Evolutionary conservation across 2,113 vertebrate species (phyloP).

Genomic region (Ovibos moschatus): DNA sequence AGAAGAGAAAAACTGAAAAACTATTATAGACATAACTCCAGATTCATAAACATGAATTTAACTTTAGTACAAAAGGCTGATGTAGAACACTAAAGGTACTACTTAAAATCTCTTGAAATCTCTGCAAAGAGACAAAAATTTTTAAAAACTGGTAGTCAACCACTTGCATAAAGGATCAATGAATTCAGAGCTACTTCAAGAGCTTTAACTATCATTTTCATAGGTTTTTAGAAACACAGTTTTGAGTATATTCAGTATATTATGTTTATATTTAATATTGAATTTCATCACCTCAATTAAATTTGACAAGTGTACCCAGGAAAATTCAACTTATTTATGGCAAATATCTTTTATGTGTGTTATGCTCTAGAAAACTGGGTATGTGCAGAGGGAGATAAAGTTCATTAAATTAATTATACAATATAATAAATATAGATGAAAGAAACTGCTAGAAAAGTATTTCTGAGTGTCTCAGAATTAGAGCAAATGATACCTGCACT

Average conservation of each 20-base stretch:
- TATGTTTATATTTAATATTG: neutral
- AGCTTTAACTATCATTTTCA: neutral
- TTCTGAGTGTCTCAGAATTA: neutral
- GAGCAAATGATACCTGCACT: neutral
- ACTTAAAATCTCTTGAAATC: slow-evolving; percentile 20
- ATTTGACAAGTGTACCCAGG: neutral
- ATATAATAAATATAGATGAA: neutral
- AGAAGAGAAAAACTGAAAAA: neutral
- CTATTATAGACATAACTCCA: neutral
- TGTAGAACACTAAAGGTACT: neutral
- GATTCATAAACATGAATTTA: neutral
- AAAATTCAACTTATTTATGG: neutral
- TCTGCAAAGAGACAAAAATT: neutral
- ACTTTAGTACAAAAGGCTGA: neutral
- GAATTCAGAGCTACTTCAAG: neutral
- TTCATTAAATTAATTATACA: neutral
- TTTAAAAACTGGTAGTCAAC: neutral
- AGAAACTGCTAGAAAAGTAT: neutral
- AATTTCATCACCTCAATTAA: neutral
- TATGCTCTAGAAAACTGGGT: neutral
- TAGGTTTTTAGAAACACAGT: neutral
- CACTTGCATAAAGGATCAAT: neutral
- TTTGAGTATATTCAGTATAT: neutral
- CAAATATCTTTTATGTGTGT: neutral
- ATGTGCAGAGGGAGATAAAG: neutral